Base-by-base conservation (phyloP, 1,140 invertebrate species). In the Brachionus calyciflorus region DNA sequence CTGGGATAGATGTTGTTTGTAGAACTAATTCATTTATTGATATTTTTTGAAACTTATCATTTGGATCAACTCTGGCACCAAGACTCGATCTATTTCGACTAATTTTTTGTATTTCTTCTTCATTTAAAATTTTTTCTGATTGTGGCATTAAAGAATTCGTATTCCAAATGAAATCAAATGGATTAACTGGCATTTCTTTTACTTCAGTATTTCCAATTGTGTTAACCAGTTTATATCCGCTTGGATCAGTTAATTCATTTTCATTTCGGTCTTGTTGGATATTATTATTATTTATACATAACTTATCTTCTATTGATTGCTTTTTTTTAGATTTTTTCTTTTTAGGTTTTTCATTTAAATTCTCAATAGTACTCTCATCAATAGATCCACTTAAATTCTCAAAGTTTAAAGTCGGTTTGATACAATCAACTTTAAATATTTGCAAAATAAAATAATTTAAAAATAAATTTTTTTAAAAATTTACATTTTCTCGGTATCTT, bases 291-390 rank as follows among this genome's bases (percentile, higher is more conserved):
- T 37, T 60, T 17, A 60, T 33, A 17, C 55, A 60, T 17, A 60
- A 30, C 21, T 65, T 65, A 17, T 65, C 60, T 41, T 65, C 60
- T 7, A 44, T 65, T 24, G n/a, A 12, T 44, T 65, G 37, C 26
- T 65, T 65, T 46, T 65, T 65, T 21, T 65, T 65, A 14, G 40
- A 65, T 24, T 65, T 65, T 65, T 65, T 65, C 14, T 24, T 65
- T 24, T 44, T 41, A 24, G 60, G 40, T 17, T 44, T 65, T 65
- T 65, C 60, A 10, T 44, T 65, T 26, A 60, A 60, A 60, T 60
- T 60, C 37, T 60, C 55, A 21, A 60, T 60, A 0, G 60, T 44
- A 65, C 60, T 65, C 17, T 65, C 60, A 37, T 65, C 40, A 19
- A 65, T 65, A 44, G 60, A 19, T 2, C 37, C 19, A 19, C 44